Conservation (phyloP, 2,888 invertebrate genomes). For the Nymphalis c-album region DNA sequence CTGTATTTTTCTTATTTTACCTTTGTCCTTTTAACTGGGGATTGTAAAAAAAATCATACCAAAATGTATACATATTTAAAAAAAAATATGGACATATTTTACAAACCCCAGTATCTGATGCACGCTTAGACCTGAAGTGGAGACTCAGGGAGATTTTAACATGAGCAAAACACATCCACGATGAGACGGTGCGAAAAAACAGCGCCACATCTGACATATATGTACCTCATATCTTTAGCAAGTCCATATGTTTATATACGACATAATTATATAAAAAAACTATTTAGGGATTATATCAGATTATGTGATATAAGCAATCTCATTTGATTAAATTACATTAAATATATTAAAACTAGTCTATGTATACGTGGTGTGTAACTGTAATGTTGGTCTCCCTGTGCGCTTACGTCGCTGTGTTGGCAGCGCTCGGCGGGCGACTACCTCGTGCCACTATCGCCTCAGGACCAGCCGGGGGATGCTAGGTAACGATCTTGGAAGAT, state of each 20-base stretch:
- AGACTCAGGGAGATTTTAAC: slow-evolving; percentile 60
- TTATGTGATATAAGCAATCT: no score
- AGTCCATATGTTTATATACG: no score
- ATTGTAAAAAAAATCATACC: slow-evolving; percentile 54
- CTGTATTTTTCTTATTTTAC: slow-evolving; percentile 63
- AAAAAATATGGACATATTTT: slow-evolving; percentile 42
- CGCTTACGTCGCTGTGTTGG: slow-evolving; percentile 71
- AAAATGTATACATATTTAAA: slow-evolving; percentile 5
- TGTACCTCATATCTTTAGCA: no score
- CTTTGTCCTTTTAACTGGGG: slow-evolving; percentile 67
- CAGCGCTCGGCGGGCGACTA: slow-evolving; percentile 77
- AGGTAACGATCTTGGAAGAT: slow-evolving; percentile 60
- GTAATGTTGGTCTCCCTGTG: slow-evolving; percentile 52
- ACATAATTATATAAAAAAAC: no score
- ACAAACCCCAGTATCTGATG: slow-evolving; percentile 65
- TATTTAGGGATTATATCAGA: no score
- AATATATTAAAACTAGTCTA: neutral
- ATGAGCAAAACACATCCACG: slow-evolving; percentile 34
- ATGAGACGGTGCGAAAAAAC: neutral
- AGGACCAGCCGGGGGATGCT: slow-evolving; percentile 62
- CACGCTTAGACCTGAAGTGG: slow-evolving; percentile 72
- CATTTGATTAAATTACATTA: no score
- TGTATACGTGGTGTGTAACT: slow-evolving; percentile 35
- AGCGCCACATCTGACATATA: neutral
- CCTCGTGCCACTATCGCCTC: slow-evolving; percentile 76